Evolutionary conservation across 2,113 vertebrate species (phyloP).

Genomic region (Stegastes partitus): DNA sequence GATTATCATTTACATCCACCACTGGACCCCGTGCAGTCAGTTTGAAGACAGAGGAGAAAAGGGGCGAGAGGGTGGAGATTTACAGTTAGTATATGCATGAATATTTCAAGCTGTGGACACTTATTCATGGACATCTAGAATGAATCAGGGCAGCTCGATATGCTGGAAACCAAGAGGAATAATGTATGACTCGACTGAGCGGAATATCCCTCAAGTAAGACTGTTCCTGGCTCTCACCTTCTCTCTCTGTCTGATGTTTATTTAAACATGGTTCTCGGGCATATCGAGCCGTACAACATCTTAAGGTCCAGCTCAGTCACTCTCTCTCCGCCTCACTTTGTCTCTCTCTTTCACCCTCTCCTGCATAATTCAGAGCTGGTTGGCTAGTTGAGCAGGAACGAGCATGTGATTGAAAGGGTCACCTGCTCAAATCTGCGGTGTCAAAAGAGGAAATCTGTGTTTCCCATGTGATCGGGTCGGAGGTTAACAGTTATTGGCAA

Average conservation of each 20-base stretch:
- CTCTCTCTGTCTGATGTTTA: slow-evolving; percentile 63
- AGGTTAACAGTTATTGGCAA: slow-evolving; percentile 48
- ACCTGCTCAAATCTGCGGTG: slow-evolving; percentile 27
- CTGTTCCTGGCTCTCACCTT: slow-evolving; percentile 46
- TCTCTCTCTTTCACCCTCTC: slow-evolving; percentile 40
- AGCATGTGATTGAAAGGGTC: slow-evolving; percentile 61
- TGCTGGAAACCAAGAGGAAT: slow-evolving; percentile 43
- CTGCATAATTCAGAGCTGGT: slow-evolving; percentile 61
- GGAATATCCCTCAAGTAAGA: slow-evolving; percentile 39
- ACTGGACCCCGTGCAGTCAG: not conserved
- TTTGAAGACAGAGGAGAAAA: not conserved
- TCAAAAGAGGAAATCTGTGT: slow-evolving; percentile 43
- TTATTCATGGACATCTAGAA: slow-evolving; percentile 14
- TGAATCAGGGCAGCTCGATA: slow-evolving; percentile 26
- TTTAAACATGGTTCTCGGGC: slow-evolving; percentile 59
- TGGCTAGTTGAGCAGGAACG: slow-evolving; percentile 33
- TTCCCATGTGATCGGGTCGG: slow-evolving; percentile 30
- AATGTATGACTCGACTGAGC: slow-evolving; percentile 52
- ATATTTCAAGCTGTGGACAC: slow-evolving; percentile 17
- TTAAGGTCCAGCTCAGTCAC: slow-evolving; percentile 49
- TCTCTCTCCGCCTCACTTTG: slow-evolving; percentile 33
- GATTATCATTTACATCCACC: slow-evolving; percentile 13
- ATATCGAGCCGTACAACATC: slow-evolving; percentile 22
- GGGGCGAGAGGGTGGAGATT: not conserved
- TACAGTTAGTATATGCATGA: slow-evolving; percentile 7